phyloP scores from a whole-genome alignment of 2,888 invertebrate genomes.

The Augochlorella aurata region DNA sequence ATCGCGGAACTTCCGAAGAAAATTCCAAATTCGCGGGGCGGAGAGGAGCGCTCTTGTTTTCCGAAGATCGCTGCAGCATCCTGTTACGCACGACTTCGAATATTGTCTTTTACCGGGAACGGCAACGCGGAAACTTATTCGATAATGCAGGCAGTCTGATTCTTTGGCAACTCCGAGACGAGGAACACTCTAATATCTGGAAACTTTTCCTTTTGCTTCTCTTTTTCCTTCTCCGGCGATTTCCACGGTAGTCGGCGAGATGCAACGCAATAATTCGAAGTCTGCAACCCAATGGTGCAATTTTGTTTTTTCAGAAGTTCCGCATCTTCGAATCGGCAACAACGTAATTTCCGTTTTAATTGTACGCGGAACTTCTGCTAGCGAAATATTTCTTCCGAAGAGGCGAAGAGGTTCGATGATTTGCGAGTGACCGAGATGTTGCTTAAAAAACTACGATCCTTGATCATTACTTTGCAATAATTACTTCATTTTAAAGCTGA shows the following conservation, averaged over 20 bases:
- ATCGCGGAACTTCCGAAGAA: not conserved
- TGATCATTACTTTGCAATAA: too few relatives aligned
- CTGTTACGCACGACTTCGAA: not conserved
- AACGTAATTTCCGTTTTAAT: not conserved
- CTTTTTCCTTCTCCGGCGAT: not conserved
- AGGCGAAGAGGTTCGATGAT: too few relatives aligned
- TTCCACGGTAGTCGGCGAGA: not conserved
- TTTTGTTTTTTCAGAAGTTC: not conserved
- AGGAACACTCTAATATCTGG: not conserved
- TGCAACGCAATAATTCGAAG: not conserved
- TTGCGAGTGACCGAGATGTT: too few relatives aligned
- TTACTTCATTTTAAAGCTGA: too few relatives aligned
- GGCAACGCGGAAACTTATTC: not conserved
- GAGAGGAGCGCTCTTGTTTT: not conserved
- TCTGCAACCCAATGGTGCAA: not conserved
- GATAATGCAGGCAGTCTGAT: constrained; percentile 15
- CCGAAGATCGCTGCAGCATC: not conserved
- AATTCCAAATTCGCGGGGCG: not conserved
- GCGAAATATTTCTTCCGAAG: too few relatives aligned
- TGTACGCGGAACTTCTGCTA: not conserved
- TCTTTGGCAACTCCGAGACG: not conserved
- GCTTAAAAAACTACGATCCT: too few relatives aligned
- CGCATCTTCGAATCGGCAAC: not conserved
- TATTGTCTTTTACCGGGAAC: constrained; percentile 15
- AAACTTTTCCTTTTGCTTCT: not conserved